Conservation (phyloP, 2,113 vertebrate genomes). For the Burhinus bistriatus region DNA sequence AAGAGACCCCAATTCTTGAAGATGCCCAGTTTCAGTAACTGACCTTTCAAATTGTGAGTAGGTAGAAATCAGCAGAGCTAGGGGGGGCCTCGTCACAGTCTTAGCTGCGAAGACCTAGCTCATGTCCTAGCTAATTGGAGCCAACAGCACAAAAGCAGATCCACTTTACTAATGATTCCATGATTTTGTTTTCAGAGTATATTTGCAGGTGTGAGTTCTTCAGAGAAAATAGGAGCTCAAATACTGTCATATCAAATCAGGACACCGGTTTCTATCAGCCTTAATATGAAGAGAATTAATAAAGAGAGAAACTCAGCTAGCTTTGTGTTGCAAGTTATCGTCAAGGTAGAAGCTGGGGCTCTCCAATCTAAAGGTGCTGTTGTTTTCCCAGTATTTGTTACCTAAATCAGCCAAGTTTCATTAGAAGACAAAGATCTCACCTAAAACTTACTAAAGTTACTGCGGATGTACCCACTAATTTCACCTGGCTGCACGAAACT, state of each 20-base stretch:
- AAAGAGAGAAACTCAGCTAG: background rate
- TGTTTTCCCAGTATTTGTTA: background rate
- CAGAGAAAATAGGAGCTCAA: background rate
- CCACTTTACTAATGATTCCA: background rate
- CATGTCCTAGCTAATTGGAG: background rate
- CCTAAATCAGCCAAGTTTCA: background rate
- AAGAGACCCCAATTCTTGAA: background rate
- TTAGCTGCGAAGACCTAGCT: background rate
- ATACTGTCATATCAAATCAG: background rate
- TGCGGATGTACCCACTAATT: background rate
- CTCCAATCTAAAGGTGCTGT: background rate
- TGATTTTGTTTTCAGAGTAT: background rate
- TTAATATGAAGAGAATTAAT: background rate
- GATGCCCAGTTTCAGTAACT: background rate
- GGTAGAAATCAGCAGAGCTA: background rate
- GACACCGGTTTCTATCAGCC: background rate
- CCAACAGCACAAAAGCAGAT: background rate
- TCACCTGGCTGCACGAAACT: background rate
- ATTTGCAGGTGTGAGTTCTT: background rate
- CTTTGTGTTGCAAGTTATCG: background rate
- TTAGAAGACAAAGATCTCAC: background rate
- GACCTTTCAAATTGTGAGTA: background rate
- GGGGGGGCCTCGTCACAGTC: fast-evolving
- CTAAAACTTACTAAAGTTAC: background rate
- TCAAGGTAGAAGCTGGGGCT: background rate